Evolutionary conservation across 2,113 vertebrate genomes (phyloP).

Genomic region (Corapipo altera): DNA sequence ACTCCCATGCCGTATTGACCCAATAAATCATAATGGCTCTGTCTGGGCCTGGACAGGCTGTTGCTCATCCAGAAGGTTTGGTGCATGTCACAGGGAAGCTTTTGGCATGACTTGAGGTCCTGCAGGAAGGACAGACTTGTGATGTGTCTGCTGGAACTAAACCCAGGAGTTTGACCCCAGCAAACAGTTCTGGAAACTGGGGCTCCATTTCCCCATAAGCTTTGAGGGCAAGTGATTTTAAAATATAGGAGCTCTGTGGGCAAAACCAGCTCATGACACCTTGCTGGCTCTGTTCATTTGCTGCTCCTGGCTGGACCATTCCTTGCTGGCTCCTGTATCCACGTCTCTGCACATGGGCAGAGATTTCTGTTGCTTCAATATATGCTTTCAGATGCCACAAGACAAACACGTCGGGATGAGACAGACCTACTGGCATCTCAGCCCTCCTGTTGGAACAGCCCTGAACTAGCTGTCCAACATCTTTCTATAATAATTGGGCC

Average conservation of each 20-base stretch:
- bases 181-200: not conserved
- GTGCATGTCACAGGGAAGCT: not conserved
- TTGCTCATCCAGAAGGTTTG: not conserved
- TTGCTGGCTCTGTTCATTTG: not conserved
- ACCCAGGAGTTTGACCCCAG: not conserved
- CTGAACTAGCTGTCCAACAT: not conserved
- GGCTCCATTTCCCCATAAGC: not conserved
- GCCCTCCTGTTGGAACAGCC: not conserved
- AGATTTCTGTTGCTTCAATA: rapidly evolving
- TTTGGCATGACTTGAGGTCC: not conserved
- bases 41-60: not conserved
- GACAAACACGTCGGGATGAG: not conserved
- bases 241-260: not conserved
- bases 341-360: not conserved
- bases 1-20: not conserved
- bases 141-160: not conserved
- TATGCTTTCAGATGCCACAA: rapidly evolving
- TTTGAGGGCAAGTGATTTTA: not conserved
- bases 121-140: not conserved
- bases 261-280: rapidly evolving
- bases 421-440: not conserved
- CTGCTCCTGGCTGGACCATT: not conserved
- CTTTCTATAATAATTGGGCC: rapidly evolving
- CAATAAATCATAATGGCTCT: not conserved
- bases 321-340: not conserved